Evolutionary conservation across 1,140 invertebrate species (phyloP).

Genomic region (Lepidostoma basale): DNA sequence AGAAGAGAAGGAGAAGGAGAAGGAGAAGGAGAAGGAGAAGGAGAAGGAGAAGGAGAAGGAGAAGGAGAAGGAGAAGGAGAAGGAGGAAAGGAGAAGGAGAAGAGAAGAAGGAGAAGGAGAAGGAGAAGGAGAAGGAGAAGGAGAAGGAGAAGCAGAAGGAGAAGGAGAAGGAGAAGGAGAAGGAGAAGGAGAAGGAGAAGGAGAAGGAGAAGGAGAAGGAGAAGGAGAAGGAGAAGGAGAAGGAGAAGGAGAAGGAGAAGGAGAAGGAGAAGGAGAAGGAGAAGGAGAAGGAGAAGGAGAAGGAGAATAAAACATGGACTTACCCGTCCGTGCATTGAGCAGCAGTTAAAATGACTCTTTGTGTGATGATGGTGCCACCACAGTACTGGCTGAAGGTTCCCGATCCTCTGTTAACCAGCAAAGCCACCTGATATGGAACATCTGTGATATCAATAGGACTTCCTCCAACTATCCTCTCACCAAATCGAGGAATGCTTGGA

Average conservation of each 20-base stretch:
- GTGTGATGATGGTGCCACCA: conserved; percentile 62
- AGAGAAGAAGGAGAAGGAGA: background rate
- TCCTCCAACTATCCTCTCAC: conserved; percentile 61
- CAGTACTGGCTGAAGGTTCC: conserved; percentile 49
- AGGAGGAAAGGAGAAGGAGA: background rate
- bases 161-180: background rate
- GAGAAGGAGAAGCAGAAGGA: background rate
- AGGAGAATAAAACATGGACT: conserved; percentile 49
- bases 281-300: background rate
- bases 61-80: background rate
- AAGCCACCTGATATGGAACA: conserved; percentile 60
- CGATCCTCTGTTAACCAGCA: conserved; percentile 47
- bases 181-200: background rate
- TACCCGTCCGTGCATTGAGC: conserved; percentile 61
- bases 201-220: background rate
- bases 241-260: background rate
- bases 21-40: background rate
- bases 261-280: background rate
- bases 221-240: background rate
- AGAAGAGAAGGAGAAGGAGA: background rate
- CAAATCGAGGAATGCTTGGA: conserved; percentile 36
- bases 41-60: background rate
- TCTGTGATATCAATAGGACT: conserved; percentile 54
- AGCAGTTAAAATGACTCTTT: conserved; percentile 60
- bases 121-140: background rate